phyloP scores from a whole-genome alignment of 2,797 vertebrate species.

The Sciurus carolinensis region DNA sequence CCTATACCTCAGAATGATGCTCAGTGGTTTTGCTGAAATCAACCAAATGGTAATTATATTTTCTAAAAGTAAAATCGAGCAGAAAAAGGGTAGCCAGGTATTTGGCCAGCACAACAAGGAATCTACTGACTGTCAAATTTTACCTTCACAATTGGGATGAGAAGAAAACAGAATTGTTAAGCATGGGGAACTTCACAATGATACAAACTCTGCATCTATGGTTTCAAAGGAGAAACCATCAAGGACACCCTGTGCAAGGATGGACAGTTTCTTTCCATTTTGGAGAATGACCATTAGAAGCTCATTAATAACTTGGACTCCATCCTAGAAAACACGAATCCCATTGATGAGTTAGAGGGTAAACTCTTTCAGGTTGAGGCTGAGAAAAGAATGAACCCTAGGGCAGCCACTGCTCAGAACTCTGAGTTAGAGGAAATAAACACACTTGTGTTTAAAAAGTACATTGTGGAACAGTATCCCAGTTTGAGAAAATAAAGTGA shows the following conservation, averaged over 20 bases:
- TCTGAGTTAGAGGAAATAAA: neutral
- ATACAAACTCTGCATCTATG: constrained; percentile 61
- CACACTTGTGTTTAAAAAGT: accelerated
- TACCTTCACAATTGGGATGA: constrained; percentile 31
- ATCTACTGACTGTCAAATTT: constrained; percentile 65
- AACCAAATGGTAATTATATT: constrained; percentile 4
- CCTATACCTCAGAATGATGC: constrained; percentile 75
- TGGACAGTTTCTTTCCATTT: constrained; percentile 54
- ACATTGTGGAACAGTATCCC: constrained; percentile 10
- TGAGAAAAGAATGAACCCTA: accelerated
- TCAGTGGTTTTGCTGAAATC: constrained; percentile 47
- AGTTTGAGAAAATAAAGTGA: neutral
- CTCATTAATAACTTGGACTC: constrained; percentile 5
- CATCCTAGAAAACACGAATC: neutral
- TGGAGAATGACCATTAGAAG: constrained; percentile 11
- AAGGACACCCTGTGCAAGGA: constrained; percentile 62
- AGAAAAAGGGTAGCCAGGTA: neutral
- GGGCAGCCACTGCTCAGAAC: neutral
- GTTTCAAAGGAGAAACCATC: constrained; percentile 73
- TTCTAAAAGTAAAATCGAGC: neutral
- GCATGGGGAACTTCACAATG: neutral
- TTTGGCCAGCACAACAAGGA: neutral
- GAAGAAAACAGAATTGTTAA: neutral
- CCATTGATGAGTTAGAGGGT: neutral
- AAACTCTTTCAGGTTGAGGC: constrained; percentile 34